Evolutionary conservation across 2,888 invertebrate genomes (phyloP), one percentile per base, ranked within the genome.

Genomic region (Temnothorax rugatulus): DNA sequence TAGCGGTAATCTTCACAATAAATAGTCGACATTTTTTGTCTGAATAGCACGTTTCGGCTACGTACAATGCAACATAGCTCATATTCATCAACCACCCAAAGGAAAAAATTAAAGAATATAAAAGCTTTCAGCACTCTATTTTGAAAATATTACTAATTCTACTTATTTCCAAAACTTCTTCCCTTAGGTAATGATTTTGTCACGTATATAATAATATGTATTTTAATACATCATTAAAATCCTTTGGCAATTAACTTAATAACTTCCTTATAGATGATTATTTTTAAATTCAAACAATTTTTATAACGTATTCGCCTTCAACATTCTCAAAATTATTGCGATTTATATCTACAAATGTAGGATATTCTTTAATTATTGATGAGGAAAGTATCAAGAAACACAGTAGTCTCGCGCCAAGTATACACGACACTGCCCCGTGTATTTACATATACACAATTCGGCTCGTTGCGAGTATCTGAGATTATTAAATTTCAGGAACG

Each of bases 1-100:
- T 84, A 50, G 71, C 64, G 34, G 61, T 69, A 69, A 69, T 69
- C 69, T 52, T 52, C 52, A 52, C n/a, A 69, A 69, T 69, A 69
- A 52, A 69, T 52, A n/a, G 15, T 34, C 34, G 7, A 52, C 34
- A 34, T 34, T 69, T 69, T 69, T 52, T 15, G 8, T n/a, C 34
- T 52, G n/a, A 64, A 64, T 64, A 66, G 41, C 13, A 15, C 15
- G 21, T 1, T 66, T 15, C 21, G 15, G 21, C 2, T 64, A 21
- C 21, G n/a, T 61, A 34, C 34, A 64, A 64, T 1, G 41, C 41
- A 21, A 34, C 41, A 66, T 21, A 66, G n/a, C 13, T 13, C n/a
- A 63, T 7, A 13, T 63, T 38, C 11, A 63, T 63, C 11, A 34
- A 34, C 11, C 11, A 63, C 2, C 11, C 29, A 61, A 63, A 5